Conservation (phyloP, 2,797 vertebrate species). For the Sphaeramia orbicularis region DNA sequence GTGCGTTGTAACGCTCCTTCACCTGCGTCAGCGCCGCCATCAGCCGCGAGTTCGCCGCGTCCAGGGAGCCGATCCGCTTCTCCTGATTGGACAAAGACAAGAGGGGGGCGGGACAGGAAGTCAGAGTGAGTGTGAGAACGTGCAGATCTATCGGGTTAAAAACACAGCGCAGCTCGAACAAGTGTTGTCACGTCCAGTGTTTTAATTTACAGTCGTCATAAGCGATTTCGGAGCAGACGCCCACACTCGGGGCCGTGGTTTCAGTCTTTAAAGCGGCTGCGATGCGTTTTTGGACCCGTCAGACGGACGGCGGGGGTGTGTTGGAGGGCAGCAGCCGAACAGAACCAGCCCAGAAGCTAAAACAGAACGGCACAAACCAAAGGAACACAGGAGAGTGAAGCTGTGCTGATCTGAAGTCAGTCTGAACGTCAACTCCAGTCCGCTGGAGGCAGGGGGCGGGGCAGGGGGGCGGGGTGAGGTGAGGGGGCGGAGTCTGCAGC, state of each 20-base stretch:
- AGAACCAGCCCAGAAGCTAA: conserved; percentile 15
- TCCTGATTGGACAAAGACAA: conserved; percentile 86
- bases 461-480: accelerated
- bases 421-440: too few species aligned
- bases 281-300: conserved; percentile 40
- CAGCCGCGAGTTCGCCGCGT: conserved; percentile 93
- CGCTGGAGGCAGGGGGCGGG: background rate
- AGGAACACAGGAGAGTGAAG: background rate
- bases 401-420: conserved; percentile 8
- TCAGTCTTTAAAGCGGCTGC: too few species aligned
- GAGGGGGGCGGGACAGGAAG: conserved; percentile 67
- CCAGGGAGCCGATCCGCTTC: conserved; percentile 94
- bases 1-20: conserved; percentile 95
- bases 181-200: too few species aligned
- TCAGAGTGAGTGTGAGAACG: conserved; percentile 15
- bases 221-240: too few species aligned
- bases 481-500: conserved; percentile 27
- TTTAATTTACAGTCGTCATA: too few species aligned
- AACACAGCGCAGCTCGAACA: conserved; percentile 12
- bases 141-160: conserved; percentile 36
- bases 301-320: conserved; percentile 5
- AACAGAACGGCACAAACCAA: background rate
- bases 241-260: too few species aligned
- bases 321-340: conserved; percentile 38
- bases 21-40: conserved; percentile 97